These are phyloP conservation scores for Acleris cristana DNA, from an alignment of 2,888 invertebrate species.

Conservation along the genomic window DNA sequence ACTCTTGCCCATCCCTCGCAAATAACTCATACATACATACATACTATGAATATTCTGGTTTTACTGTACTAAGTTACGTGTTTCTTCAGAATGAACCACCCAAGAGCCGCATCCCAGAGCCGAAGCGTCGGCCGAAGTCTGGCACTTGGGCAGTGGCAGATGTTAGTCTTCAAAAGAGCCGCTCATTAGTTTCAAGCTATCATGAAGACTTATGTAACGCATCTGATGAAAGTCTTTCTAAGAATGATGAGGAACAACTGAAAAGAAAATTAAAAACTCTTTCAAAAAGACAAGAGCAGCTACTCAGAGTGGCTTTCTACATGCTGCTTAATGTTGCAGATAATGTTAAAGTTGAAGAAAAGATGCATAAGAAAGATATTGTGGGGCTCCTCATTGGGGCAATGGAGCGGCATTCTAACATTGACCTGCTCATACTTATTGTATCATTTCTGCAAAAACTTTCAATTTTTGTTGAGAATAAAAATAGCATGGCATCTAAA, in stretches of 20 bases:
- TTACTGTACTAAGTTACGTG: constrained; percentile 1
- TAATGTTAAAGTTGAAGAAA: constrained; percentile 97
- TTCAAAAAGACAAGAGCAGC: constrained; percentile 96
- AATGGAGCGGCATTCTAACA: constrained; percentile 93
- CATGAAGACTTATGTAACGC: constrained; percentile 86
- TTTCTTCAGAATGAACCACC: constrained; percentile 85
- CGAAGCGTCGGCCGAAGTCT: constrained; percentile 89
- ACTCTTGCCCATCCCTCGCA: no score
- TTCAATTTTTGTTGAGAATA: constrained; percentile 97
- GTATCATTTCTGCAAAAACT: constrained; percentile 97
- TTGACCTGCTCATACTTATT: constrained; percentile 94
- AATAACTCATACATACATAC: no score
- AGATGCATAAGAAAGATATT: constrained; percentile 97
- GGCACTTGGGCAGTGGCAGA: constrained; percentile 87
- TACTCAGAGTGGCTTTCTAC: constrained; percentile 95
- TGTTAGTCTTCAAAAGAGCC: constrained; percentile 82
- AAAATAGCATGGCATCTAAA: constrained; percentile 93
- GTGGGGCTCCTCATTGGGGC: constrained; percentile 94
- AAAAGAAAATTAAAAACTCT: constrained; percentile 90
- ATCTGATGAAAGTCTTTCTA: constrained; percentile 74
- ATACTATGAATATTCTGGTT: no score
- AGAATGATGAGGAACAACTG: constrained; percentile 90
- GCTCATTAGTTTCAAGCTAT: constrained; percentile 86
- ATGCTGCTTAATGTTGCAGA: constrained; percentile 97
- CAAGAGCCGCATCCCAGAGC: constrained; percentile 88